Base-by-base conservation (phyloP, 1,140 invertebrate species). In the Philaenus spumarius region DNA sequence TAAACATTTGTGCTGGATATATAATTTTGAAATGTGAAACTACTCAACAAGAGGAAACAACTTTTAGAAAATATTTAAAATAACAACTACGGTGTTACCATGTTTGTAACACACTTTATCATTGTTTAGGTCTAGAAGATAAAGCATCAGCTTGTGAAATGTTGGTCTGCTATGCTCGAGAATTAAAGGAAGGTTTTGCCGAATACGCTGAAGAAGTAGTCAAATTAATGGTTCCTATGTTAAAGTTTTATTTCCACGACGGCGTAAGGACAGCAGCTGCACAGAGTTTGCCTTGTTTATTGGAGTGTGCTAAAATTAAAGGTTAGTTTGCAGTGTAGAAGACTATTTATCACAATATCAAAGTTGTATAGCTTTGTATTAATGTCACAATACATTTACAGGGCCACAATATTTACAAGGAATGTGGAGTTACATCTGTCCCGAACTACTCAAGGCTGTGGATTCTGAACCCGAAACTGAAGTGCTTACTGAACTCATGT, bases 221-320 rank as follows among this genome's bases (percentile, higher is more conserved):
- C 0, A 87, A 89, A 68, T 79, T 98, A 42, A 97, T 96, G 89
- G 86, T 98, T 30, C 95, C 95, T 0, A 86, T 98, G 81, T 78
- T 99, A 6, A 98, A 97, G 72, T 99, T 99, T 69, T 97, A 98
- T 74, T 99, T 99, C 77, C 95, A 99, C 68, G 97, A 99, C 77
- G 93, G 90, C 39, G 92, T 95, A 0, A 78, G 93, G 61, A 85
- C 84, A 12, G 89, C 92, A 9, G 97, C 97, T 2, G 94, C 96
- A 0, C 95, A 98, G 73, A 93, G 90, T 62, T 77, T 99, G 55
- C 97, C 97, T 0, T 94, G 85, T 75, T 76, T 99, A 34, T 77
- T 99, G 14, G 92, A 97, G 58, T 95, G 95, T 77, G 95, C 90
- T 5, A 86, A 89, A 72, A 87, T 90, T 46, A 87, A 90, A 73